Evolutionary conservation across 1,140 invertebrate genomes (phyloP).

Genomic region (Neelides sp.): DNA sequence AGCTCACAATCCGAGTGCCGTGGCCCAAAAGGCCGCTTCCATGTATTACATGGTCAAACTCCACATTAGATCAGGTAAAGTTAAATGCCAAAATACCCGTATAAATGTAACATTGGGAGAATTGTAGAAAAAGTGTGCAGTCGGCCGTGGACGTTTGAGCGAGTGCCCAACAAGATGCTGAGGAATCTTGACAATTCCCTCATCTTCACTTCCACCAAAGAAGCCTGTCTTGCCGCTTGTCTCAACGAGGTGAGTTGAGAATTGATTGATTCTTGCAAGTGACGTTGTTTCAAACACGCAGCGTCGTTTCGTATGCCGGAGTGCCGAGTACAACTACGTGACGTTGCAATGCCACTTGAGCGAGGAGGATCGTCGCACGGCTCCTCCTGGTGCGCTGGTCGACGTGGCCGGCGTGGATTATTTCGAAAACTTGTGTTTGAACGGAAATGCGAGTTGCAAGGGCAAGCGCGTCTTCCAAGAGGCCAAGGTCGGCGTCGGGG

Average conservation of each 20-base stretch:
- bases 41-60: slow-evolving; percentile 93
- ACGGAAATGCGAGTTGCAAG: slow-evolving; percentile 43
- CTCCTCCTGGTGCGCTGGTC: slow-evolving; percentile 52
- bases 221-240: slow-evolving; percentile 80
- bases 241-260: slow-evolving; percentile 60
- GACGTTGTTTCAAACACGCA: no score
- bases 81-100: background rate
- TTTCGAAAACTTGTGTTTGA: slow-evolving; percentile 87
- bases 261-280: background rate
- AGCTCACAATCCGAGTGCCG: slow-evolving; percentile 68
- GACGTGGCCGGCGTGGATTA: slow-evolving; percentile 85
- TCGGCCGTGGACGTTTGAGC: slow-evolving; percentile 81
- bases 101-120: slow-evolving; percentile 2
- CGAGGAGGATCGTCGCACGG: slow-evolving; percentile 72
- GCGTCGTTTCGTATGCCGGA: slow-evolving; percentile 78
- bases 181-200: slow-evolving; percentile 76
- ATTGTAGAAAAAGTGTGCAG: slow-evolving; percentile 73
- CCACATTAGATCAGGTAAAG: slow-evolving; percentile 64
- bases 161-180: slow-evolving; percentile 81
- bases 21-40: slow-evolving; percentile 67
- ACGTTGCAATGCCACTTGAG: slow-evolving; percentile 78
- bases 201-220: slow-evolving; percentile 85
- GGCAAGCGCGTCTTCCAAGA: slow-evolving; percentile 56
- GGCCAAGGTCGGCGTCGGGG: slow-evolving; percentile 71
- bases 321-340: slow-evolving; percentile 85